These are phyloP conservation scores for Dolichomitus sp. DNA, from an alignment of 2,888 invertebrate species.

Conservation along the genomic window DNA sequence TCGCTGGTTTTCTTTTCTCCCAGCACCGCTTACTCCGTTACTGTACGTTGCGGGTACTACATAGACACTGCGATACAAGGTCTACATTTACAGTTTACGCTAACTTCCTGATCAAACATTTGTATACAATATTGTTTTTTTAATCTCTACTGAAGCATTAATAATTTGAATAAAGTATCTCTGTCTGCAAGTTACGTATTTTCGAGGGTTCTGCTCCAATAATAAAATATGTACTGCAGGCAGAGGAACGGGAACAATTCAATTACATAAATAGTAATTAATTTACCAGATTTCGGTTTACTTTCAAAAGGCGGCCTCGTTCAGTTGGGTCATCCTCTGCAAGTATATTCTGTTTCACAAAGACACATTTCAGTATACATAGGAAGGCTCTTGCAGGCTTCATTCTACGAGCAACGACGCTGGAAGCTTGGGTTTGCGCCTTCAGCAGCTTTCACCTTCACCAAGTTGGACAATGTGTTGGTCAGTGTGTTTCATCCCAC, in stretches of 20 bases:
- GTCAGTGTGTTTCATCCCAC: background rate
- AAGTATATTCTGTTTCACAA: background rate
- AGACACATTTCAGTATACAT: no score
- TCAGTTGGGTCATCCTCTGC: background rate
- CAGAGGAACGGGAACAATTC: background rate
- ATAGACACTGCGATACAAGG: background rate
- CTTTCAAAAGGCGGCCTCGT: background rate
- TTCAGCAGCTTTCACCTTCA: background rate
- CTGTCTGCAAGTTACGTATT: background rate
- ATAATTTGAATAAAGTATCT: background rate
- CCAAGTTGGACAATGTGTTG: conserved; percentile 15
- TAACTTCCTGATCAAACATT: background rate
- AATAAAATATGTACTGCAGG: background rate
- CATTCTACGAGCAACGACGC: background rate
- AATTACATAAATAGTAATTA: background rate
- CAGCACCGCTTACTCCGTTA: background rate
- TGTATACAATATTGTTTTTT: background rate
- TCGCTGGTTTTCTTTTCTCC: conserved; percentile 35
- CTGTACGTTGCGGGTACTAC: conserved; percentile 1
- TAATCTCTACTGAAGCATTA: background rate
- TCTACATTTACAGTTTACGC: background rate
- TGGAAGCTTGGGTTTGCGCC: background rate
- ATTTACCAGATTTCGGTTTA: background rate
- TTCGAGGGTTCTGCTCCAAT: background rate
- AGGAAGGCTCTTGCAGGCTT: no score